Percentiles rank a stretch among this genome's conserved stretches.
Evolutionary conservation across 2,888 invertebrate genomes (phyloP).

Genomic region (Machimus atricapillus): DNA sequence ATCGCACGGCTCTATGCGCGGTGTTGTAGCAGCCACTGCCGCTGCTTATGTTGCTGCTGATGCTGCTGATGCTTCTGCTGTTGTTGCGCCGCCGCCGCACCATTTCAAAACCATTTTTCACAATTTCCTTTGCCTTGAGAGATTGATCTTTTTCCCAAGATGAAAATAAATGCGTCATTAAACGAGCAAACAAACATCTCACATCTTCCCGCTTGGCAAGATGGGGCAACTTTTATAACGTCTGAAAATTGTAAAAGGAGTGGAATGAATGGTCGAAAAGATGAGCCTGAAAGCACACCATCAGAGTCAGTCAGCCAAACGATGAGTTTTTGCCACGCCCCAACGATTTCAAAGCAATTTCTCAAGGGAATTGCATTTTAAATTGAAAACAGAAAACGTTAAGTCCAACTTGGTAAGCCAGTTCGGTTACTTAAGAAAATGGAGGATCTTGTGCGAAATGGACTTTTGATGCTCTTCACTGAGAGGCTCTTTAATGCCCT

Average conservation of each 20-base stretch:
- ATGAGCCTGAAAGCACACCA: conserved; percentile 35
- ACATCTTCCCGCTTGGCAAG: conserved; percentile 8
- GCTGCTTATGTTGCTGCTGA: neutral
- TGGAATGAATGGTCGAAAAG: conserved; percentile 39
- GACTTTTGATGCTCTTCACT: conserved; percentile 9
- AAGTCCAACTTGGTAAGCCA: neutral
- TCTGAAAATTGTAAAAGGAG: conserved; percentile 1
- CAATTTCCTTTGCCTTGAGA: conserved; percentile 39
- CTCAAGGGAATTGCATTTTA: conserved; percentile 44
- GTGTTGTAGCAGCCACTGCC: neutral
- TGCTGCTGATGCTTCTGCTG: neutral
- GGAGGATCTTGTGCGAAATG: conserved; percentile 30
- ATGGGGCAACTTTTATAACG: neutral
- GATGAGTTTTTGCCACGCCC: conserved; percentile 46
- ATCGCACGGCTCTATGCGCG: neutral
- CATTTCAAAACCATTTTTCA: conserved; percentile 41
- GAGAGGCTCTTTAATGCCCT: neutral
- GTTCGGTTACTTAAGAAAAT: conserved; percentile 23
- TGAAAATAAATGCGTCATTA: conserved; percentile 34
- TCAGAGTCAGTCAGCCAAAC: conserved; percentile 44
- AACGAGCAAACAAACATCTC: conserved; percentile 43
- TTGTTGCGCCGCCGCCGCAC: neutral
- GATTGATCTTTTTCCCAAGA: conserved; percentile 41
- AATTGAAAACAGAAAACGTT: conserved; percentile 37
- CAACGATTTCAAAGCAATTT: conserved; percentile 44